Evolutionary conservation across 2,888 invertebrate genomes (phyloP).

Genomic region (Prostheceraeus crozeri): DNA sequence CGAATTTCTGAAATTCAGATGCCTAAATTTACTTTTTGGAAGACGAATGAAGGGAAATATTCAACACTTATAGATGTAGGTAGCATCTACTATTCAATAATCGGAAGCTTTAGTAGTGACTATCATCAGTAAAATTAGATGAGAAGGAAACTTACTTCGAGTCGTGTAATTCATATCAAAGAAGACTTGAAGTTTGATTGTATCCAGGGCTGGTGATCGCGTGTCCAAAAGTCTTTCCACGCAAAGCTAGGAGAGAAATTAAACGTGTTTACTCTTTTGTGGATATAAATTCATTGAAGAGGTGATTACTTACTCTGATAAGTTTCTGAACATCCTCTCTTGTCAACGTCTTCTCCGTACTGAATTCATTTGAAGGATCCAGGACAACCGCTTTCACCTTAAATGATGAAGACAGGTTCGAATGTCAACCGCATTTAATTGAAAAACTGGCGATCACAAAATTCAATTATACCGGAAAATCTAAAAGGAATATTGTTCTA

Average conservation of each 20-base stretch:
- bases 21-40: too few relatives aligned
- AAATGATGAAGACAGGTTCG: constrained; percentile 36
- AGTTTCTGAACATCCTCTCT: constrained; percentile 58
- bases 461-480: too few relatives aligned
- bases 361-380: constrained; percentile 56
- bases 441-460: too few relatives aligned
- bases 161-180: constrained; percentile 58
- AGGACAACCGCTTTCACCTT: constrained; percentile 57
- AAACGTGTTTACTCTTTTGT: neutral
- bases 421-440: too few relatives aligned
- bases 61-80: too few relatives aligned
- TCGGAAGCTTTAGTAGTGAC: too few relatives aligned
- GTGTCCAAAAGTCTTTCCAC: constrained; percentile 53
- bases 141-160: constrained; percentile 50
- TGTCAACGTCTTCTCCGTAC: constrained; percentile 54
- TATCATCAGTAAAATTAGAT: too few relatives aligned
- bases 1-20: too few relatives aligned
- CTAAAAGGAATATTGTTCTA: too few relatives aligned
- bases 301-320: constrained; percentile 48
- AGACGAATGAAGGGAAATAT: too few relatives aligned
- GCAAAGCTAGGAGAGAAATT: constrained; percentile 48
- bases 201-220: constrained; percentile 55
- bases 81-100: too few relatives aligned
- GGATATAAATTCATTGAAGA: neutral
- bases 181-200: constrained; percentile 58